A percentile compares a stretch with the other conserved stretches of the same genome.
These are phyloP conservation scores for Ceryle rudis DNA, from an alignment of 2,797 vertebrate species.

Conservation along the genomic window DNA sequence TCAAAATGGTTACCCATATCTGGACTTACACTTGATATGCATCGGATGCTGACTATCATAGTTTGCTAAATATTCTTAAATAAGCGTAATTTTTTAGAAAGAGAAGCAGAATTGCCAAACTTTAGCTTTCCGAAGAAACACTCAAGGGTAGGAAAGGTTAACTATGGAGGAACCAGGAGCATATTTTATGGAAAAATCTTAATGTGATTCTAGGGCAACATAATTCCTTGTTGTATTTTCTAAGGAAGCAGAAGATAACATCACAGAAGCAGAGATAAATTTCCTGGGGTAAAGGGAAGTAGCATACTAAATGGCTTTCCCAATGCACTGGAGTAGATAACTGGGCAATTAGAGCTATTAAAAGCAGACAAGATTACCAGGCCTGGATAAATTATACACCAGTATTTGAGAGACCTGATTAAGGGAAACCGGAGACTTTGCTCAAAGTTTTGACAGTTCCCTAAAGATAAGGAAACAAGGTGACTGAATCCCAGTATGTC, in stretches of 20 bases:
- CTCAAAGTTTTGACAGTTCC: neutral
- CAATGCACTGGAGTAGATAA: constrained; percentile 31
- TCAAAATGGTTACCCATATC: neutral
- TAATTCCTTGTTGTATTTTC: neutral
- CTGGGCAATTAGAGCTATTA: constrained; percentile 31
- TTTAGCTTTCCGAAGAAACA: neutral
- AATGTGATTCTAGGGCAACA: neutral
- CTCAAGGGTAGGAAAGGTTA: neutral
- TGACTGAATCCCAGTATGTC: neutral
- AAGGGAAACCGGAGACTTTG: neutral
- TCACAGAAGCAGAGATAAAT: constrained; percentile 9
- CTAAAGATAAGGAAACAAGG: neutral
- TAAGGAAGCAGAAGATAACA: constrained; percentile 6
- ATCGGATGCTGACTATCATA: neutral
- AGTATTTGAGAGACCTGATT: neutral
- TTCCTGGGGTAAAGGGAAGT: neutral
- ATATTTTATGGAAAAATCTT: neutral
- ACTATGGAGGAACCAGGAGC: neutral
- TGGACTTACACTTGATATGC: neutral
- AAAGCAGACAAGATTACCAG: neutral
- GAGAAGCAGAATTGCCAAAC: neutral
- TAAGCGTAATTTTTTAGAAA: neutral
- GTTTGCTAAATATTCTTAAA: neutral
- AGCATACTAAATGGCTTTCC: neutral
- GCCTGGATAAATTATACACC: neutral